These are phyloP conservation scores for Leucoma salicis DNA, from an alignment of 2,888 invertebrate species.

Conservation along the genomic window DNA sequence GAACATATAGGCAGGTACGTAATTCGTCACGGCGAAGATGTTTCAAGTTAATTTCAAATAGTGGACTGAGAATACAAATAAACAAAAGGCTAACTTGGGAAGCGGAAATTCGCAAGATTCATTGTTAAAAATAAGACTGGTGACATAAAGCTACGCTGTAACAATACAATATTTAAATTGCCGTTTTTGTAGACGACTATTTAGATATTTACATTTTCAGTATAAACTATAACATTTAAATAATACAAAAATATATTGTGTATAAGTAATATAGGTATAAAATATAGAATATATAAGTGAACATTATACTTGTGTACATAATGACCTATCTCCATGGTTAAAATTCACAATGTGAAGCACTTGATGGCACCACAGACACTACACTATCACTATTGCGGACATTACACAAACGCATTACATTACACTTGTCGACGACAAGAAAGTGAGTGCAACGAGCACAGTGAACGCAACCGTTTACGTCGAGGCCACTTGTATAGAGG, in stretches of 20 bases:
- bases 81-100: conserved; percentile 9
- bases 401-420: conserved; percentile 65
- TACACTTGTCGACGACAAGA: conserved; percentile 78
- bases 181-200: too few species aligned
- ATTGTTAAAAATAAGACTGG: conserved; percentile 1
- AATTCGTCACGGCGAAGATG: neutral
- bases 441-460: conserved; percentile 74
- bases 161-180: neutral
- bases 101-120: conserved; percentile 5
- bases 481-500: conserved; percentile 71
- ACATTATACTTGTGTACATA: neutral
- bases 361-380: conserved; percentile 37
- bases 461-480: conserved; percentile 72
- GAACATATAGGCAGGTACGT: neutral
- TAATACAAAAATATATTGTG: too few species aligned
- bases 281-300: too few species aligned
- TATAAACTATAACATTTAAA: too few species aligned
- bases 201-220: too few species aligned
- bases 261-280: too few species aligned
- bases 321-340: conserved; percentile 22
- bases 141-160: neutral
- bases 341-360: conserved; percentile 22
- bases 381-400: conserved; percentile 51
- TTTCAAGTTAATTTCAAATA: neutral
- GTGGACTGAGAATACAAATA: neutral